phyloP scores from a whole-genome alignment of 2,888 invertebrate species.

The Nymphalis polychloros region DNA sequence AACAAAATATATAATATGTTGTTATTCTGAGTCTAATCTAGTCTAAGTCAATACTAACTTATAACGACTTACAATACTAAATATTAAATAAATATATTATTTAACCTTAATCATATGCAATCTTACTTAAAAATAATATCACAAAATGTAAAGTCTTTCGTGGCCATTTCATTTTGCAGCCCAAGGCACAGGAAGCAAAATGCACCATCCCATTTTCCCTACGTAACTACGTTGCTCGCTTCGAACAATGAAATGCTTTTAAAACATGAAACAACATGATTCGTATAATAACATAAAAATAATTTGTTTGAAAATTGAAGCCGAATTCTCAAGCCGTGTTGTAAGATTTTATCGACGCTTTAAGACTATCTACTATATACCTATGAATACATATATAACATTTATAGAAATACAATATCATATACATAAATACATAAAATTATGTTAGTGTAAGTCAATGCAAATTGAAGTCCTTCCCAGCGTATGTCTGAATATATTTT shows the following conservation, averaged over 20 bases:
- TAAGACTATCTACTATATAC: neutral
- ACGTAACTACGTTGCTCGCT: constrained; percentile 69
- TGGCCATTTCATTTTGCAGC: constrained; percentile 70
- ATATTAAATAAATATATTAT: neutral
- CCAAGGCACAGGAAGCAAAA: constrained; percentile 72
- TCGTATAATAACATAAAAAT: constrained; percentile 59
- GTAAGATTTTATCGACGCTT: constrained; percentile 2
- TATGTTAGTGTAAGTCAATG: no score
- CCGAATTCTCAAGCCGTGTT: constrained; percentile 10
- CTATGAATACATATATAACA: no score
- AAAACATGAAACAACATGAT: constrained; percentile 74
- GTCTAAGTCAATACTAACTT: no score
- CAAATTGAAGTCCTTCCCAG: no score
- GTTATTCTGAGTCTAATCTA: no score
- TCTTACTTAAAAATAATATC: constrained; percentile 28
- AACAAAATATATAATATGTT: no score
- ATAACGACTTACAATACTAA: no score
- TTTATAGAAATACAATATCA: no score
- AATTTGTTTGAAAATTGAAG: constrained; percentile 48
- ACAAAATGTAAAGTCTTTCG: constrained; percentile 49
- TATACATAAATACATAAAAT: no score
- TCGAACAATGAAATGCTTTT: constrained; percentile 80
- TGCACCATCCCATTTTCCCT: constrained; percentile 75
- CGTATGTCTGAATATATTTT: no score
- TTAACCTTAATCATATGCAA: constrained; percentile 15